These are phyloP conservation scores for Aphodius granarius DNA, from an alignment of 2,888 invertebrate species.

Conservation along the genomic window DNA sequence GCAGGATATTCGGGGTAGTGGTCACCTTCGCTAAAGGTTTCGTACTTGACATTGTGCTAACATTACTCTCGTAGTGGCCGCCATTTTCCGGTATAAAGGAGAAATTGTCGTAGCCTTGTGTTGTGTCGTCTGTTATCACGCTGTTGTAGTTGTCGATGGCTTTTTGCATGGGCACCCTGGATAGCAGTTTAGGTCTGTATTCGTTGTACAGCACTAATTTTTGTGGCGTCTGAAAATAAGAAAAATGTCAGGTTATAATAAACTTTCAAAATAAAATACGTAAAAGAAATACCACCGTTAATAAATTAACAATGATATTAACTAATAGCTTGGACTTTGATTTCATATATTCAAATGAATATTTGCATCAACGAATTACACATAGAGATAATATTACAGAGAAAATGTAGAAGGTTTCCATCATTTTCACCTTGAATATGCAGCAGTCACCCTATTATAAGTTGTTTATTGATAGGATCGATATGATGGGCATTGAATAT, in stretches of 20 bases:
- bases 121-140: constrained; percentile 38
- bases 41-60: constrained; percentile 39
- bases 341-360: no score
- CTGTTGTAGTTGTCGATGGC: constrained; percentile 51
- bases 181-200: constrained; percentile 3
- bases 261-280: background rate
- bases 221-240: constrained; percentile 24
- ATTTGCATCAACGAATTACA: background rate
- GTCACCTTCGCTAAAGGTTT: constrained; percentile 36
- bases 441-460: no score
- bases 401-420: no score
- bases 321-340: background rate
- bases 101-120: constrained; percentile 31
- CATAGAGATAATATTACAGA: no score
- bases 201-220: constrained; percentile 20
- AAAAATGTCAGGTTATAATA: background rate
- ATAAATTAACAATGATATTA: background rate
- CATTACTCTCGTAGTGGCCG: constrained; percentile 26
- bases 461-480: no score
- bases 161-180: constrained; percentile 45
- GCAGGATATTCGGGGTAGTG: constrained; percentile 16
- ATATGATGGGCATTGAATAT: no score
- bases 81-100: constrained; percentile 30
- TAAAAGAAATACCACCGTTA: background rate
- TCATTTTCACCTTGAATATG: no score